A percentile compares a stretch with the other conserved stretches of the same genome.
phyloP scores from a whole-genome alignment of 2,797 vertebrate genomes.

The Rhadinocentrus ornatus region DNA sequence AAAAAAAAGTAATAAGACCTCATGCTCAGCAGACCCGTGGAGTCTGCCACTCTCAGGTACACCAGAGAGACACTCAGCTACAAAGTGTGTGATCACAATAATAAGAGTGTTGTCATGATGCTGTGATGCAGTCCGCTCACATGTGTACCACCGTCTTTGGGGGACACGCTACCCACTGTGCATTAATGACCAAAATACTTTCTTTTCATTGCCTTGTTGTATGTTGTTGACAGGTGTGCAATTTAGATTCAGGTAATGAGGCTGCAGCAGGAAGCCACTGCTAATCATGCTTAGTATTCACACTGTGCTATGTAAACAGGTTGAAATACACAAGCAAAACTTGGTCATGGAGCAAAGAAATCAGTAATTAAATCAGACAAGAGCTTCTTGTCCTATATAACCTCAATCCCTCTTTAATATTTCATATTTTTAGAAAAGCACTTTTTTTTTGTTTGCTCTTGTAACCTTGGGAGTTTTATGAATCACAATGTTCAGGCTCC shows the following conservation, averaged over 20 bases:
- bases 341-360: conserved; percentile 9
- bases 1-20: conserved; percentile 14
- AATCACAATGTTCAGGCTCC: neutral
- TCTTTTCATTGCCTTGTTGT: conserved; percentile 30
- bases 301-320: conserved; percentile 25
- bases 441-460: neutral
- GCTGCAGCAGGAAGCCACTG: conserved; percentile 21
- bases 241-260: conserved; percentile 55
- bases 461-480: neutral
- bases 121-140: conserved; percentile 3
- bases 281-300: conserved; percentile 41
- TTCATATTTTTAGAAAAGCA: neutral
- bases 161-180: conserved; percentile 12
- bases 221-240: conserved; percentile 58
- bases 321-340: conserved; percentile 21
- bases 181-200: conserved; percentile 58
- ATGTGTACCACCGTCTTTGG: conserved; percentile 10
- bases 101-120: conserved; percentile 39
- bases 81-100: conserved; percentile 51
- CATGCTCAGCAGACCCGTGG: conserved; percentile 24
- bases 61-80: conserved; percentile 49
- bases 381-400: conserved; percentile 8
- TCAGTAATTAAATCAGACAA: conserved; percentile 27
- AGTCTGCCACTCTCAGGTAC: conserved; percentile 41
- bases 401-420: neutral